These are phyloP conservation scores for Polia nebulosa DNA, from an alignment of 2,888 invertebrate genomes.

Conservation along the genomic window DNA sequence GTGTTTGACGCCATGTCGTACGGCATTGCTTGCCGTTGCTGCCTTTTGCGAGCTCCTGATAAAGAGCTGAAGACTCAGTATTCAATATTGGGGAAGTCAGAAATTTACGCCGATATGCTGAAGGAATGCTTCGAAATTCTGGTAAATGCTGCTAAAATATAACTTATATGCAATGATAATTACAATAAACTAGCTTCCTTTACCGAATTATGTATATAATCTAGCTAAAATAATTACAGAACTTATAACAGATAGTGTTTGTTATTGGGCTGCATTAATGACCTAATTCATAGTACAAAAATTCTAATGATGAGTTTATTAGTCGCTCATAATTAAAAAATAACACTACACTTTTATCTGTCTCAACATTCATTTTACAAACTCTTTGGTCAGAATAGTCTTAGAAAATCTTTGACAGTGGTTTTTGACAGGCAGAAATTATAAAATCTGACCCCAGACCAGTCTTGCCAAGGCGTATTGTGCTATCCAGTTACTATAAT, in stretches of 20 bases:
- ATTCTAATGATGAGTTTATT: not conserved
- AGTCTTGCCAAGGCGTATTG: not conserved
- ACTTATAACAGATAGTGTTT: not conserved
- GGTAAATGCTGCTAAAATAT: slow-evolving; percentile 71
- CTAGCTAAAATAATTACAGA: not conserved
- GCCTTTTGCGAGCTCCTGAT: slow-evolving; percentile 81
- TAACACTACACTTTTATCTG: not conserved
- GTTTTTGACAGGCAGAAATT: not conserved
- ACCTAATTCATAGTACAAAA: slow-evolving; percentile 9
- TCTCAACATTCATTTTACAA: not conserved
- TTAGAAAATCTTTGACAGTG: not conserved
- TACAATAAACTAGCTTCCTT: not conserved
- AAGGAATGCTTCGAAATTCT: slow-evolving; percentile 87
- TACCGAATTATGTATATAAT: not conserved
- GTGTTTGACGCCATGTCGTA: slow-evolving; percentile 69
- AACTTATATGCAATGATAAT: not conserved
- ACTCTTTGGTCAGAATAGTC: not conserved
- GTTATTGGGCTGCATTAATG: not conserved
- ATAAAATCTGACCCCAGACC: not conserved
- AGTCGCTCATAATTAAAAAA: not conserved
- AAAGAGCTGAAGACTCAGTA: slow-evolving; percentile 79
- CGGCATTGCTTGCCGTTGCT: slow-evolving; percentile 78
- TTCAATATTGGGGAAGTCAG: slow-evolving; percentile 76
- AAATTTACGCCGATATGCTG: slow-evolving; percentile 84
- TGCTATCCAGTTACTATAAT: not conserved